A percentile compares a stretch with the other conserved stretches of the same genome.
phyloP scores from a whole-genome alignment of 2,113 vertebrate species.

The Pollachius pollachius region DNA sequence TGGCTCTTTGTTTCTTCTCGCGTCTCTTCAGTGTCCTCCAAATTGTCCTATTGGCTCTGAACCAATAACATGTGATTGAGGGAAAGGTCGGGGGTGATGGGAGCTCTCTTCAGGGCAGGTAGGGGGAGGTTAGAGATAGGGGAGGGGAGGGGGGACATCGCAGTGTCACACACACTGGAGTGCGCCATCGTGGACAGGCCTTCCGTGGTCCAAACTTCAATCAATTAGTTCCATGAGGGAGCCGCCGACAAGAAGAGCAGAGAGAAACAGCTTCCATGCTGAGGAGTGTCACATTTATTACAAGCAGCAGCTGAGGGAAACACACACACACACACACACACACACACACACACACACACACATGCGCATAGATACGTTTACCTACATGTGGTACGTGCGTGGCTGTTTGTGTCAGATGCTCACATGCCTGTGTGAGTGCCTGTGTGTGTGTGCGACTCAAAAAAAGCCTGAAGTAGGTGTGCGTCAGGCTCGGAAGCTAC shows the following conservation, averaged over 20 bases:
- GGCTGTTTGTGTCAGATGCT: background rate
- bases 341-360: conserved; percentile 20
- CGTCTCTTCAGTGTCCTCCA: conserved; percentile 6
- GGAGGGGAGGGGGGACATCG: conserved; percentile 7
- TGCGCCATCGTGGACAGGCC: conserved; percentile 2
- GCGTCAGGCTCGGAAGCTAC: no score
- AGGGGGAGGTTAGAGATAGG: background rate
- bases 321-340: conserved; percentile 1
- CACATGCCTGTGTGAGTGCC: background rate
- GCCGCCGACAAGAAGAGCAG: conserved; percentile 24
- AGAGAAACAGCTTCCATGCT: conserved; percentile 21
- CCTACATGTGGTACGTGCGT: background rate
- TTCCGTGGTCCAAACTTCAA: conserved; percentile 5
- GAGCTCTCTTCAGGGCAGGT: conserved; percentile 20
- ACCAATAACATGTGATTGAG: conserved; percentile 22
- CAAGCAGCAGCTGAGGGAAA: conserved; percentile 10
- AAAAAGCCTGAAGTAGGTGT: no score
- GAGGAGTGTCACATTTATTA: conserved; percentile 47
- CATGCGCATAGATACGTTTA: background rate
- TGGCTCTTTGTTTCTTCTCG: background rate
- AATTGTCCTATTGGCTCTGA: conserved; percentile 26
- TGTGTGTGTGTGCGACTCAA: background rate
- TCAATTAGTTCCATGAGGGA: conserved; percentile 27
- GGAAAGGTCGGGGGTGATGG: conserved; percentile 38
- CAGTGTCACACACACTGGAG: conserved; percentile 19